Evolutionary conservation across 2,797 vertebrate species (phyloP).

Genomic region (Oryzias dopingdopingensis): DNA sequence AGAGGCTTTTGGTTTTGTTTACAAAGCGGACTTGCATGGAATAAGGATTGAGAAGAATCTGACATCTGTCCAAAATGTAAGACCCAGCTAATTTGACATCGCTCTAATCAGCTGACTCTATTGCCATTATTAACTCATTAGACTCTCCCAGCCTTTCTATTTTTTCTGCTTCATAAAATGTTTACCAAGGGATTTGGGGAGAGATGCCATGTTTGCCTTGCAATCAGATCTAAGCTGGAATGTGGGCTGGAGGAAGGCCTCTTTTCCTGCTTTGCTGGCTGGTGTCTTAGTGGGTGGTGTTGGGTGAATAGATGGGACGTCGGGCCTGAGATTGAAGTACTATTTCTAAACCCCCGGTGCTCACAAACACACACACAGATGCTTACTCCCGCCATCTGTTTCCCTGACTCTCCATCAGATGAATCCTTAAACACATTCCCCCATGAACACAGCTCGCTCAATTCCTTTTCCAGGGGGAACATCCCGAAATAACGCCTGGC

Average conservation of each 20-base stretch:
- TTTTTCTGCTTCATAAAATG: constrained; percentile 52
- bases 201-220: constrained; percentile 75
- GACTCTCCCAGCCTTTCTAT: constrained; percentile 55
- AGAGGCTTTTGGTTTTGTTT: background rate
- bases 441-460: constrained; percentile 43
- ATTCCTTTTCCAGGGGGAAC: constrained; percentile 42
- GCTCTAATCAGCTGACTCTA: constrained; percentile 38
- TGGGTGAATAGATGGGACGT: constrained; percentile 39
- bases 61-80: constrained; percentile 24
- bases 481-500: constrained; percentile 68
- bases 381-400: constrained; percentile 51
- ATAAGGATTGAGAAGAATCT: background rate
- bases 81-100: constrained; percentile 40
- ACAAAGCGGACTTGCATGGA: background rate
- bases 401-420: constrained; percentile 56
- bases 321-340: constrained; percentile 44
- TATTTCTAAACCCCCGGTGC: constrained; percentile 62
- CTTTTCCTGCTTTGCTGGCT: constrained; percentile 46
- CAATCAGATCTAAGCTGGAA: constrained; percentile 75
- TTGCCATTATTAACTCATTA: constrained; percentile 66
- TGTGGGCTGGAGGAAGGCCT: constrained; percentile 51
- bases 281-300: constrained; percentile 31
- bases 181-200: constrained; percentile 66
- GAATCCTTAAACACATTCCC: constrained; percentile 61
- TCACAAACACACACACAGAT: constrained; percentile 11